These are phyloP conservation scores for Acromyrmex charruanus DNA, from an alignment of 1,140 invertebrate species.

Conservation along the genomic window DNA sequence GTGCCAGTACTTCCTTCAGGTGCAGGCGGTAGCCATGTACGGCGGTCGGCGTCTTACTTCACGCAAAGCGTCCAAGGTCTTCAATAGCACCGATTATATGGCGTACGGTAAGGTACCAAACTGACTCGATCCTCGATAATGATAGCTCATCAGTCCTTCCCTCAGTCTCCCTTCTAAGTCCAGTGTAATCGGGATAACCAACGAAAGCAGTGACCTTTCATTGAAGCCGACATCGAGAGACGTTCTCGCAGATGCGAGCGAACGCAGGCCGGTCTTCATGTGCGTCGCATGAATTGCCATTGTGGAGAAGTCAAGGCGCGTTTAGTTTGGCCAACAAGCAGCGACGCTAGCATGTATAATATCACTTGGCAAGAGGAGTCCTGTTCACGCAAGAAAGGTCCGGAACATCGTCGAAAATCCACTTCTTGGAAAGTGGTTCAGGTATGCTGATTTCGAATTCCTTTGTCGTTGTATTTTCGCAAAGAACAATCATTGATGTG, in stretches of 20 bases:
- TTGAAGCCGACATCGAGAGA: slow-evolving; percentile 75
- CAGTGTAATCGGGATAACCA: slow-evolving; percentile 72
- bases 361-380: slow-evolving; percentile 75
- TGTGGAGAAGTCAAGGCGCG: slow-evolving; percentile 75
- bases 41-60: slow-evolving; percentile 89
- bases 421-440: slow-evolving; percentile 65
- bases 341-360: slow-evolving; percentile 71
- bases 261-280: slow-evolving; percentile 71
- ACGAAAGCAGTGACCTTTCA: slow-evolving; percentile 73
- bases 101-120: slow-evolving; percentile 81
- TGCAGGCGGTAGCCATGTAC: slow-evolving; percentile 90
- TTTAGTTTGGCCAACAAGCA: slow-evolving; percentile 75
- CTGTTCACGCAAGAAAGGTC: slow-evolving; percentile 60
- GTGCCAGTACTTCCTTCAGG: slow-evolving; percentile 91
- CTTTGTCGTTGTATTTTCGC: background rate
- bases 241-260: slow-evolving; percentile 75
- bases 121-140: background rate
- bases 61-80: slow-evolving; percentile 89
- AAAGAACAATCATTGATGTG: background rate
- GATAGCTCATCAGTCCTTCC: slow-evolving; percentile 26
- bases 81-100: slow-evolving; percentile 88
- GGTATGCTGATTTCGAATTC: slow-evolving; percentile 48
- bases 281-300: slow-evolving; percentile 76
- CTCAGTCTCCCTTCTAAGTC: slow-evolving; percentile 51
- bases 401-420: slow-evolving; percentile 42